Conservation (phyloP, 2,113 vertebrate species). For the Anoura caudifer region DNA sequence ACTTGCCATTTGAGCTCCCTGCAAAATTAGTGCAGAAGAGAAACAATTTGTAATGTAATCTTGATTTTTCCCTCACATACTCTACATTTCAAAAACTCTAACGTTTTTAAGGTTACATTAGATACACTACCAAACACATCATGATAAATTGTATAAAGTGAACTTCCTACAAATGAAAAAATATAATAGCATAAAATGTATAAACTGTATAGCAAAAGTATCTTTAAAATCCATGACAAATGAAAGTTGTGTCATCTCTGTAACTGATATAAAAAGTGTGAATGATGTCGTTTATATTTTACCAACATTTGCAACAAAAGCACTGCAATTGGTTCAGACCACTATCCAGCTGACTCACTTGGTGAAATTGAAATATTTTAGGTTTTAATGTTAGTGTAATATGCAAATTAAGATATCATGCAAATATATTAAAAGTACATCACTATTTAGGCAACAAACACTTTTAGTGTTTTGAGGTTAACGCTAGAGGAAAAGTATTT, state of each 20-base stretch:
- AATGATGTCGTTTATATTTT: not conserved
- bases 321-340: not conserved
- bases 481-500: not conserved
- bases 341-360: not conserved
- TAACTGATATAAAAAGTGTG: not conserved
- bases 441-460: not conserved
- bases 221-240: conserved; percentile 93
- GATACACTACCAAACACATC: conserved; percentile 96
- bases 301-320: not conserved
- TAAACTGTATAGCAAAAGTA: conserved; percentile 89
- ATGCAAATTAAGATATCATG: not conserved
- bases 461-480: not conserved
- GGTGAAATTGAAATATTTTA: not conserved
- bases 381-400: not conserved
- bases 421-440: not conserved
- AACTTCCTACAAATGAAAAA: conserved; percentile 82
- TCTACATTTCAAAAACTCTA: conserved; percentile 98
- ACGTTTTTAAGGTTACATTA: conserved; percentile 88
- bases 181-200: conserved; percentile 91
- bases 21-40: conserved; percentile 83
- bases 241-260: conserved; percentile 90
- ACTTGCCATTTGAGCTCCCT: conserved; percentile 91
- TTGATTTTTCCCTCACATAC: conserved; percentile 99
- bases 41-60: conserved; percentile 95
- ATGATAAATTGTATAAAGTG: conserved; percentile 93